phyloP scores from a whole-genome alignment of 2,797 vertebrate genomes.

The Synanceia verrucosa region DNA sequence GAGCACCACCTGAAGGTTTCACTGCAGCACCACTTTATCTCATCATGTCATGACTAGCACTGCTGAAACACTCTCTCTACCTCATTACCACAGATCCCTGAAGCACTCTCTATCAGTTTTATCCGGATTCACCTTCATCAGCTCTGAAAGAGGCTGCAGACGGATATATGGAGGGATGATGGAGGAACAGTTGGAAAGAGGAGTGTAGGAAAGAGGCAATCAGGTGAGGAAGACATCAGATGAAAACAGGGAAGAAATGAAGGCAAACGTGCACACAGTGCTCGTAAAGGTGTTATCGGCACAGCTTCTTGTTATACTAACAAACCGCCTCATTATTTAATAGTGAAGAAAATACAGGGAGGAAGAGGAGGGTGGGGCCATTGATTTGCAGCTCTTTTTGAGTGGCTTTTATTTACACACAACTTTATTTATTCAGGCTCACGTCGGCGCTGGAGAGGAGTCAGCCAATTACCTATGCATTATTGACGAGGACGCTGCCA shows the following conservation, averaged over 20 bases:
- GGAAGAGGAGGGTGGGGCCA: neutral
- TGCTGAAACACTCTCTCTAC: neutral
- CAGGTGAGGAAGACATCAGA: constrained; percentile 8
- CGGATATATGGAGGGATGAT: neutral
- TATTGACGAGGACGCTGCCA: constrained; percentile 63
- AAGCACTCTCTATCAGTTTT: constrained; percentile 49
- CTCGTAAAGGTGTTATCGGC: neutral
- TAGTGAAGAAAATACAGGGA: neutral
- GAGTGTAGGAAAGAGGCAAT: neutral
- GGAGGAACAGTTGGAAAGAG: neutral
- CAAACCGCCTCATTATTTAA: constrained; percentile 9
- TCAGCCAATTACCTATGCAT: constrained; percentile 69
- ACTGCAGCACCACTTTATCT: neutral
- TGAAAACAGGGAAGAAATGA: constrained; percentile 13
- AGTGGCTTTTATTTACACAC: constrained; percentile 70
- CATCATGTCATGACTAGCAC: neutral
- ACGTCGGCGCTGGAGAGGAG: constrained; percentile 40
- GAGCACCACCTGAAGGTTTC: neutral
- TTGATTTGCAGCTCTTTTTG: constrained; percentile 64
- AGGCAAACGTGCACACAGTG: constrained; percentile 14
- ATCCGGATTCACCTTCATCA: constrained; percentile 13
- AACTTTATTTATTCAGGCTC: constrained; percentile 72
- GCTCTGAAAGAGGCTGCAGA: neutral
- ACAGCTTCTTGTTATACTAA: constrained; percentile 6
- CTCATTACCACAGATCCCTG: constrained; percentile 49